A percentile compares a stretch with the other conserved stretches of the same genome.
phyloP scores from a whole-genome alignment of 2,113 vertebrate genomes.

The Danio rerio region DNA sequence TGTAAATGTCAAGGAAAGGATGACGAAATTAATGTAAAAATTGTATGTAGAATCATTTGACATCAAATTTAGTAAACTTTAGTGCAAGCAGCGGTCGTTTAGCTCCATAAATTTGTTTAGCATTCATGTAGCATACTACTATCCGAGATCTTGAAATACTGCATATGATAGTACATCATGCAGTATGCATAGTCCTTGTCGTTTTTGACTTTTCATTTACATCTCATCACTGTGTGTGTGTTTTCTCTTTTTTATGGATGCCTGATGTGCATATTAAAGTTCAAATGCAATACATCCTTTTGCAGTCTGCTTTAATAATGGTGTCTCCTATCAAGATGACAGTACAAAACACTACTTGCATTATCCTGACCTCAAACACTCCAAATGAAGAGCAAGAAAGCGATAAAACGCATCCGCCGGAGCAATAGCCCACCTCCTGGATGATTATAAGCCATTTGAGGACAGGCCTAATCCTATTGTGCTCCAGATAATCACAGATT shows the following conservation, averaged over 20 bases:
- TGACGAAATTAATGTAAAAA: not conserved
- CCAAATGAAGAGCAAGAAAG: constrained; percentile 15
- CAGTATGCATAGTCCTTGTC: not conserved
- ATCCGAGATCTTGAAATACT: not conserved
- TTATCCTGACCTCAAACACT: constrained; percentile 30
- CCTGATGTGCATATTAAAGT: not conserved
- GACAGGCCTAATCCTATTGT: constrained; percentile 26
- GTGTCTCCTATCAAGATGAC: not conserved
- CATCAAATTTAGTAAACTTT: not conserved
- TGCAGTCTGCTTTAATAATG: not conserved
- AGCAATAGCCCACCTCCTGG: not conserved
- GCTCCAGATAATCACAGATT: constrained; percentile 27
- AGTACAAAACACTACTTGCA: not conserved
- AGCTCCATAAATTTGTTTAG: not conserved
- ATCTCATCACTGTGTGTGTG: not conserved
- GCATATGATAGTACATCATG: not conserved
- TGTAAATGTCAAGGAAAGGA: not conserved
- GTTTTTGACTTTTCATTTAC: constrained; percentile 38
- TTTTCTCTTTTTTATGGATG: not conserved
- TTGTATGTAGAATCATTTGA: not conserved
- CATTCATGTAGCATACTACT: not conserved
- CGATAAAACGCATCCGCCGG: constrained; percentile 1
- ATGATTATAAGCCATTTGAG: constrained; percentile 6
- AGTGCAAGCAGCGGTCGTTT: not conserved
- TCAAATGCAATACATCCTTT: constrained; percentile 1